Evolutionary conservation across 2,113 vertebrate species (phyloP).

Genomic region (Mionectes macconnelli): DNA sequence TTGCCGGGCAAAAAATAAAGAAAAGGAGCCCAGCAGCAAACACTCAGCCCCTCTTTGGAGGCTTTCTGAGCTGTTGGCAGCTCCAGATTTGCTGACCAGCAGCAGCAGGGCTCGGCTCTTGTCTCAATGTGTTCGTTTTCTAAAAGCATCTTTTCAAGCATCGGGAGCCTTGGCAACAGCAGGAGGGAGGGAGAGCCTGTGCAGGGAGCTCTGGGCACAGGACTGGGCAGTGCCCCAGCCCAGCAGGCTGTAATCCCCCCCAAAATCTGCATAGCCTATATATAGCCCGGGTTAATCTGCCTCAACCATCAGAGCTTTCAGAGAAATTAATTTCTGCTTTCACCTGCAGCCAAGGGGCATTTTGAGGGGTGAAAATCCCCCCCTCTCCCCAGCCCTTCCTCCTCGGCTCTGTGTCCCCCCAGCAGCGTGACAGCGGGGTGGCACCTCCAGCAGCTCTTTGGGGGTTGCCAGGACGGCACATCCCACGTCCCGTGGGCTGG

Average conservation of each 20-base stretch:
- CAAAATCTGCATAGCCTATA: neutral
- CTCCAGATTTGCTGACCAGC: neutral
- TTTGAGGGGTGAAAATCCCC: neutral
- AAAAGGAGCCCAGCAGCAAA: neutral
- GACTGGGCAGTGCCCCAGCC: neutral
- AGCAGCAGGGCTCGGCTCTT: conserved; percentile 9
- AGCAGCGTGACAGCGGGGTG: neutral
- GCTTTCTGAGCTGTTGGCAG: neutral
- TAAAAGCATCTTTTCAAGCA: conserved; percentile 54
- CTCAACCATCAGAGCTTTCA: rapidly evolving
- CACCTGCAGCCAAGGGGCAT: neutral
- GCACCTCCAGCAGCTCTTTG: neutral
- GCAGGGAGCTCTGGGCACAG: neutral
- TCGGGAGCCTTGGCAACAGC: conserved; percentile 51
- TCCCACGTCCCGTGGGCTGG: rapidly evolving
- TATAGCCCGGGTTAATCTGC: neutral
- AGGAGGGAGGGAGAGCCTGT: neutral
- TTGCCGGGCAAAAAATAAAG: neutral
- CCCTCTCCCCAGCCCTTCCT: neutral
- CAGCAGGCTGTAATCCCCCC: neutral
- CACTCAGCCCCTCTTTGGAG: neutral
- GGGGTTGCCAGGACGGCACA: neutral
- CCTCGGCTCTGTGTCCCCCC: neutral
- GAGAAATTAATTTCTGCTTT: neutral
- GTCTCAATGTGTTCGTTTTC: conserved; percentile 5